These are phyloP conservation scores for Saguinus imperator DNA, from an alignment of 2,113 vertebrate genomes.

Conservation along the genomic window DNA sequence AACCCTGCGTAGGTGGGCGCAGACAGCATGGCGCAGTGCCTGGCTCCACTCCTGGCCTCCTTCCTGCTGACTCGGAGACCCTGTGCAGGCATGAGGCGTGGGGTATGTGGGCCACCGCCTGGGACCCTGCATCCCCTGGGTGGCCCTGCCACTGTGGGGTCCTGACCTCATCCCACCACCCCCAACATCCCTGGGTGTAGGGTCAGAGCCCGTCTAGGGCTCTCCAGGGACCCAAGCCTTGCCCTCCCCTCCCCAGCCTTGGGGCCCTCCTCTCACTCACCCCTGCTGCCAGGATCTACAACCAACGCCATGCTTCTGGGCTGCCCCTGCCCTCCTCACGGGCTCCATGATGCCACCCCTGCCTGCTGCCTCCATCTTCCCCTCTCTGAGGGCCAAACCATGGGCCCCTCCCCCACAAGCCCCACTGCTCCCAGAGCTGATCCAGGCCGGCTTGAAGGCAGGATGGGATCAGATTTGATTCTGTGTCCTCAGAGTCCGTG, in stretches of 20 bases:
- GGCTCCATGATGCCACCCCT: neutral
- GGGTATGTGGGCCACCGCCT: fast-evolving
- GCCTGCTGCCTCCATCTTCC: neutral
- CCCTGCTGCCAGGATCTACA: neutral
- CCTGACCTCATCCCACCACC: neutral
- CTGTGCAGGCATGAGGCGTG: fast-evolving
- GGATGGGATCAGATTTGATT: neutral
- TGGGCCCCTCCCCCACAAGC: neutral
- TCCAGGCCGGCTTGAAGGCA: fast-evolving
- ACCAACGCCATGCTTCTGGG: fast-evolving
- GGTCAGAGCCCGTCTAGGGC: neutral
- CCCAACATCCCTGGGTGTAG: neutral
- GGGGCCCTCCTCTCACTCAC: neutral
- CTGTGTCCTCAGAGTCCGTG: neutral
- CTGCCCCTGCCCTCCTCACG: neutral
- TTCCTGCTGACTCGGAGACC: no score
- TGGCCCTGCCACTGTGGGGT: neutral
- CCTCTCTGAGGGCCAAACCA: no score
- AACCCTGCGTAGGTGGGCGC: neutral
- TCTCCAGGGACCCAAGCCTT: neutral
- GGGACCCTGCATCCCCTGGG: fast-evolving
- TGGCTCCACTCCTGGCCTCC: no score
- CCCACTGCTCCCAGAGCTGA: neutral
- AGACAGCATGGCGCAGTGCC: fast-evolving
- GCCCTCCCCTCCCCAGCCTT: neutral